Evolutionary conservation across 2,888 invertebrate genomes (phyloP).

Genomic region (Leucoma salicis): DNA sequence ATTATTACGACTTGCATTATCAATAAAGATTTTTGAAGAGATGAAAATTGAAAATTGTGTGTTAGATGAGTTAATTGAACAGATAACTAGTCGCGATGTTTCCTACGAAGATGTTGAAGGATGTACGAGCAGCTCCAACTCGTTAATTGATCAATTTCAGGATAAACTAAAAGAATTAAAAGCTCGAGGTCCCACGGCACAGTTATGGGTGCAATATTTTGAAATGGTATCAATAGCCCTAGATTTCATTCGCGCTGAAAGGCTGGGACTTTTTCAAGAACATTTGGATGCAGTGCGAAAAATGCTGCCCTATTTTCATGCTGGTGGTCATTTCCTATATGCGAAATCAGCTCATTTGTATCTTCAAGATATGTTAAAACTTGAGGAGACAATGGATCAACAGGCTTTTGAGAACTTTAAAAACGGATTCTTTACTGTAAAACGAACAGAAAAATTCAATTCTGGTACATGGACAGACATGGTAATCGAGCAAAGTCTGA

Average conservation of each 20-base stretch:
- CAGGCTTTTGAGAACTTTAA: conserved; percentile 12
- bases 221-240: conserved; percentile 41
- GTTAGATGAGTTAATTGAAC: background rate
- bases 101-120: background rate
- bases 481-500: conserved; percentile 34
- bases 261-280: conserved; percentile 27
- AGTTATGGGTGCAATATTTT: conserved; percentile 47
- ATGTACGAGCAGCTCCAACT: background rate
- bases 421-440: conserved; percentile 35
- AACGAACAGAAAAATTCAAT: conserved; percentile 31
- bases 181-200: conserved; percentile 35
- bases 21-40: background rate
- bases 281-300: conserved; percentile 37
- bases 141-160: conserved; percentile 12
- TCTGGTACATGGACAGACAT: conserved; percentile 34
- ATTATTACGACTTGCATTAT: conserved; percentile 1
- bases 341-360: conserved; percentile 38
- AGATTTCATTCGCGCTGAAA: conserved; percentile 37
- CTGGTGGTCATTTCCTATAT: conserved; percentile 42
- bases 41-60: background rate
- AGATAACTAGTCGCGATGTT: background rate
- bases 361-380: conserved; percentile 36
- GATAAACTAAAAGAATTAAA: conserved; percentile 27
- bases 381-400: conserved; percentile 33
- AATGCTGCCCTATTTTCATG: conserved; percentile 52